Base-by-base conservation (phyloP, 2,797 vertebrate genomes). In the Oreonectes daqikongensis region DNA sequence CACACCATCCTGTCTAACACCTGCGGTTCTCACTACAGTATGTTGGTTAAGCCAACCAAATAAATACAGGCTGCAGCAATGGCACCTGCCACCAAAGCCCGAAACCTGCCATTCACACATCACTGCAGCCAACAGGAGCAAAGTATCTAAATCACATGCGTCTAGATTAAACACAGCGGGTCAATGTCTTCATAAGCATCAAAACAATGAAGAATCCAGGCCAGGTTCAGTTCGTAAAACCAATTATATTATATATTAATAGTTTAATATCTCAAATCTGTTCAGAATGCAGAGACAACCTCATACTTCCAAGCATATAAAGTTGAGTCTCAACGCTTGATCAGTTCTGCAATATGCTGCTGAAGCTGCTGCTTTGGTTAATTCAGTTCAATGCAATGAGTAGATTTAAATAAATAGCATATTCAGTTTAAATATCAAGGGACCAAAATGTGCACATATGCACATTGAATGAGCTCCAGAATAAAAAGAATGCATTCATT, bases 1-100 rank as follows among this genome's bases (percentile, higher is more conserved):
- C 63, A 74, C 53, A 42, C 69, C 53, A 75, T 63, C 79, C 84
- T 61, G 76, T 79, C 79, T 72, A 76, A 85, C 87, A 88, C 88
- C 86, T 85, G 87, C 79, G 80, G 72, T 77, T 82, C 69, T 53
- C 77, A 44, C 68, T 42, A 44, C 12, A 4, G 46, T 60, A 22
- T 26, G 64, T 24, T 66, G 18, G 15, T 78, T 60, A 75, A 82
- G 59, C 69, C 17, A 18, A 57, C 68, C 68, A 78, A 20, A 38
- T 11, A 75, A 66, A 55, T n/a, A 28, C 75, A 69, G 65, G 20
- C 60, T 24, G 9, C 69, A 77, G 82, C 87, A 82, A 81, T 24
- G 72, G 81, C 77, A 87, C 84, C 38, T 61, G 75, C 2, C 83
- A 72, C 79, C 67, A 18, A 72, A 75, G 57, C 61, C 80, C 79